Conservation (phyloP, 2,797 vertebrate species). For the Cirrhinus mrigala region DNA sequence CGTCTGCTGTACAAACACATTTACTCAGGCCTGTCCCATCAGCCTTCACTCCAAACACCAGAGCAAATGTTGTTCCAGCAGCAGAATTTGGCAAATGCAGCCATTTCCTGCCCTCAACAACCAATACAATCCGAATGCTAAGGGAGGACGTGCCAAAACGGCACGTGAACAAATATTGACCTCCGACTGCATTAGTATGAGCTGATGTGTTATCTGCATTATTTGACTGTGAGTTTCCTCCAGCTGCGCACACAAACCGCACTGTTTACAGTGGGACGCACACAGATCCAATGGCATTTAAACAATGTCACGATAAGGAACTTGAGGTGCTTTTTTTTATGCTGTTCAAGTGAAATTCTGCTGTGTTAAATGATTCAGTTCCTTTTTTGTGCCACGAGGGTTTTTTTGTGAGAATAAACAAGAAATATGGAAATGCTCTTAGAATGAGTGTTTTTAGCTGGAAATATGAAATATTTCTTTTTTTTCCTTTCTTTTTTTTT, state of each 20-base stretch:
- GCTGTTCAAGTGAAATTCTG: background rate
- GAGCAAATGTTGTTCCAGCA: background rate
- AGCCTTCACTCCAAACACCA: background rate
- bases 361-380: background rate
- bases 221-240: background rate
- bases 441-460: background rate
- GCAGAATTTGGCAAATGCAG: background rate
- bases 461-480: background rate
- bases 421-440: background rate
- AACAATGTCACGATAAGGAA: background rate
- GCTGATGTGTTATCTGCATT: background rate
- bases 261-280: background rate
- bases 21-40: slow-evolving; percentile 41
- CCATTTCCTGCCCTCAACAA: background rate
- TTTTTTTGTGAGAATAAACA: background rate
- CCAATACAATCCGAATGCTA: background rate
- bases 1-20: slow-evolving; percentile 49
- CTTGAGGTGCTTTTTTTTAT: background rate
- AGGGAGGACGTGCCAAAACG: background rate
- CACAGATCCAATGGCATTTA: slow-evolving; percentile 1
- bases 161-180: background rate
- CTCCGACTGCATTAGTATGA: background rate
- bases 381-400: background rate
- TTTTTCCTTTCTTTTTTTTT: no score
- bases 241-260: background rate